Evolutionary conservation across 2,888 invertebrate species (phyloP), one percentile per base, ranked within the genome.

Genomic region (Dermolepida albohirtum): DNA sequence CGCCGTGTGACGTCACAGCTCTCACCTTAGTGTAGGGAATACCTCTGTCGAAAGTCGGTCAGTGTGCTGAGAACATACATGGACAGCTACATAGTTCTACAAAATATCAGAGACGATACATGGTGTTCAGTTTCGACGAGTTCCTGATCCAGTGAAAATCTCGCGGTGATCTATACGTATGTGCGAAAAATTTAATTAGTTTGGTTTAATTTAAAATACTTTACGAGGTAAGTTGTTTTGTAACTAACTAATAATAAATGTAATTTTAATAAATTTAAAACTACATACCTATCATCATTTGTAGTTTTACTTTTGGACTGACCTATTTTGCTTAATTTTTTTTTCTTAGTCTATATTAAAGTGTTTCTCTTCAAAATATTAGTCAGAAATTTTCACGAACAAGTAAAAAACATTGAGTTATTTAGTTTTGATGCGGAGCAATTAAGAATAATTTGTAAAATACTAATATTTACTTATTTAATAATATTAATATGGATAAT

Each of bases 11-110:
- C 72, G 69, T 70, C 72, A 69, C 52, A 62, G 72, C 72, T 72
- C 69, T 70, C 69, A 69, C 70, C 72, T 67, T 67, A 67, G 62
- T 63, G 66, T 47, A 69, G 68, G 67, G 67, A 69, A 69, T 69
- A 65, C 69, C 72, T 64, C 63, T 47, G 71, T 66, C 63, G 73
- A 73, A 73, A 73, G 73, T 73, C 71, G 71, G 73, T 73, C 73
- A 73, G 71, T 73, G 71, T 72, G 72, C 67, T 72, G 71, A 64
- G 69, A 51, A 59, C 65, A 59, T 68, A 65, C 59, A 66, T 49
- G 39, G 49, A 17, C 47, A 62, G 47, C 17, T 49, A 47, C 66
- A 66, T 41, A 66, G 66, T 40, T 41, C 41, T 57, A 55, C 55
- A 55, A 50, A 57, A 57, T 40, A 57, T 57, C 51, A 17, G 14